Percentiles rank a stretch among this genome's conserved stretches.
Evolutionary conservation across 1,140 invertebrate species (phyloP).

Genomic region (Drosophila orena): DNA sequence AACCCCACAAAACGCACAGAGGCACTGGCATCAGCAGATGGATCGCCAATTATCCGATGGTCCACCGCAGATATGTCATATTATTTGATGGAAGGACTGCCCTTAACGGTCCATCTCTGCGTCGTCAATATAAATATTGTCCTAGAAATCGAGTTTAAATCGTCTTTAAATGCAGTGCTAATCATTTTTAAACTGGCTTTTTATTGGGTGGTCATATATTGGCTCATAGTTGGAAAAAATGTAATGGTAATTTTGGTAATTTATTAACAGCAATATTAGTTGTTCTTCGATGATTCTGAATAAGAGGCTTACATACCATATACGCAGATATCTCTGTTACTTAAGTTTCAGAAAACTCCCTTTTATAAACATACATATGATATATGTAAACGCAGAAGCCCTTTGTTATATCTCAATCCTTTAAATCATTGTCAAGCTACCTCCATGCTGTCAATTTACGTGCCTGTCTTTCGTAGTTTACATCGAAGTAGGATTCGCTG

Average conservation of each 20-base stretch:
- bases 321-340: too few relatives aligned
- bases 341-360: too few relatives aligned
- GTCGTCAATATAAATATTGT: conserved; percentile 27
- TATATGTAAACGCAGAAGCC: too few relatives aligned
- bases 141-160: conserved; percentile 42
- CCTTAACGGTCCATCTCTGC: conserved; percentile 4
- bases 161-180: conserved; percentile 48
- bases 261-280: not conserved
- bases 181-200: conserved; percentile 22
- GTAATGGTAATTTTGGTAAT: not conserved
- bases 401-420: not conserved
- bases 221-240: not conserved
- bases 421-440: not conserved
- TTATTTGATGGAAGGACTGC: not conserved
- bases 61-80: not conserved
- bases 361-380: too few relatives aligned
- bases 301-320: too few relatives aligned
- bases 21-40: conserved; percentile 29
- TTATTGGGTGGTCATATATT: too few relatives aligned
- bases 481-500: not conserved
- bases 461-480: not conserved
- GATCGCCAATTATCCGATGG: not conserved
- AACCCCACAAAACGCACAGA: conserved; percentile 44
- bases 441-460: not conserved
- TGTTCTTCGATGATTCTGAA: too few relatives aligned